A percentile compares a stretch with the other conserved stretches of the same genome.
These are phyloP conservation scores for Solea senegalensis DNA, from an alignment of 2,113 vertebrate genomes.

Conservation along the genomic window DNA sequence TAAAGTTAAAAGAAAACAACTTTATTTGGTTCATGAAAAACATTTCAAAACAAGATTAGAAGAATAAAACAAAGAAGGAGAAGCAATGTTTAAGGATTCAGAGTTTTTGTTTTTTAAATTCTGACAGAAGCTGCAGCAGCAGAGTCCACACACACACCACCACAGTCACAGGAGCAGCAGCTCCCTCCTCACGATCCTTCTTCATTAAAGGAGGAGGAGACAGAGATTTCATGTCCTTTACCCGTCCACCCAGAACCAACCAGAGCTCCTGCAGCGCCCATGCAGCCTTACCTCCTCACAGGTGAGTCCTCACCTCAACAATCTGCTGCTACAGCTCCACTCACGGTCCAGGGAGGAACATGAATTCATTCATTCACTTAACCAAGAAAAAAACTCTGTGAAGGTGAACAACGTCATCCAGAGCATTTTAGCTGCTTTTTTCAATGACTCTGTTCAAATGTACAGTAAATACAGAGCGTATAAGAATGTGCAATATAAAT, in stretches of 20 bases:
- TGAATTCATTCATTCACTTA: no score
- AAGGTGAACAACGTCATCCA: no score
- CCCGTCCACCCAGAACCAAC: slow-evolving; percentile 59
- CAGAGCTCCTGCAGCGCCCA: slow-evolving; percentile 41
- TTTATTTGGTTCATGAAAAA: no score
- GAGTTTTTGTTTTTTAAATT: slow-evolving; percentile 25
- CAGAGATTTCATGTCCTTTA: slow-evolving; percentile 37
- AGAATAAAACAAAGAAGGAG: no score
- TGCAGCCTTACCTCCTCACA: slow-evolving; percentile 67
- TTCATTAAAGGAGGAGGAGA: slow-evolving; percentile 62
- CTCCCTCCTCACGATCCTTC: slow-evolving; percentile 26
- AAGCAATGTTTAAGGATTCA: no score
- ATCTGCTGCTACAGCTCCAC: neutral
- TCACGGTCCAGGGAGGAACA: no score
- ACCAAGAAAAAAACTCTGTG: no score
- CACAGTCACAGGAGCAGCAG: slow-evolving; percentile 8
- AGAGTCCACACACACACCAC: slow-evolving; percentile 29
- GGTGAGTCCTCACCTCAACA: slow-evolving; percentile 52
- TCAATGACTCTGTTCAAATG: no score
- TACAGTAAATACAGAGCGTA: no score
- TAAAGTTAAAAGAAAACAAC: neutral
- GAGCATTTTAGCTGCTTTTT: no score
- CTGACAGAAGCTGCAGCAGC: slow-evolving; percentile 44
- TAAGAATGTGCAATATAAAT: no score
- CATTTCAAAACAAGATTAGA: no score